Evolutionary conservation across 2,797 vertebrate species (phyloP), one percentile per base, ranked within the genome.

Genomic region (Acanthornis magna): DNA sequence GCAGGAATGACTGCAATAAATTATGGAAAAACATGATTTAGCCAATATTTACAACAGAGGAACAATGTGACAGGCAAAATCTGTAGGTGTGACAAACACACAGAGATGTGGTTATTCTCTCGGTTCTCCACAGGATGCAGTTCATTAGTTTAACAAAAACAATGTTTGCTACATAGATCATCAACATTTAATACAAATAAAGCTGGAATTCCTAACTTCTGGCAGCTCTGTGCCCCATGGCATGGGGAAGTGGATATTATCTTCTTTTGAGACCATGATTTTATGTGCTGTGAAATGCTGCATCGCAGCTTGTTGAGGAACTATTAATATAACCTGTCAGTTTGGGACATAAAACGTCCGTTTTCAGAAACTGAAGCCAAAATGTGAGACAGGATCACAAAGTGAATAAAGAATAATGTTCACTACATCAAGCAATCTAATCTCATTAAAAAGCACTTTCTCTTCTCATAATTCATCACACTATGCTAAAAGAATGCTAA

Each of bases 381-480:
- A 96, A 89, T 20, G 32, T 19, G 55, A 93, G 67, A 85, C 40
- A 90, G 68, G 61, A 87, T 65, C 55, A 91, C 27, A 14, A 88
- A 94, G 83, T 67, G 83, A 92, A 88, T 53, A 89, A 74, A 70
- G 70, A 87, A 60, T 61, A 58, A 93, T 93, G 90, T 76, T 94
- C 67, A 88, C 30, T 74, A 68, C 43, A 85, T 79, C 43, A 65
- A 96, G 51, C 63, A 83, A 88, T 53, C 53, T 65, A 76, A 93
- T 82, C 76, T 90, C 71, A 93, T 95, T 94, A 86, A 79, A 94
- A 90, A 94, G 51, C 63, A 93, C 67, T 85, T 95, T 82, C 30
- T 84, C 20, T 63, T 89, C 83, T 84, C 54, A 66, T 91, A 91
- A 93, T 87, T 96, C 54, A 89, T 14, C 74, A 89, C 34, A 57